Base-by-base conservation (phyloP, 2,888 invertebrate species). In the Synanthedon tipuliformis region DNA sequence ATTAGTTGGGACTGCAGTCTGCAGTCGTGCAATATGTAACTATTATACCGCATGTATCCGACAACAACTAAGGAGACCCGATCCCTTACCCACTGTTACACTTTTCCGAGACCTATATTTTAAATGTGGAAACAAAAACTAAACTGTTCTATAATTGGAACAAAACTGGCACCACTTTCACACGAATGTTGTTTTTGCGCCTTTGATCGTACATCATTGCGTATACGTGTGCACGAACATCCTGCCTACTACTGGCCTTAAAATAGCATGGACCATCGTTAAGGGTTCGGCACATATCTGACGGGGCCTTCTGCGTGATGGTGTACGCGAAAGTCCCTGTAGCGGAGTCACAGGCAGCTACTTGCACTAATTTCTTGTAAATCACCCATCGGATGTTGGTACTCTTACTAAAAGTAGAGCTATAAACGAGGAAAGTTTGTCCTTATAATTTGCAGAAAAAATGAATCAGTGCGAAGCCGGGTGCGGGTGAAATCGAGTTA, bases 1-100 rank as follows among this genome's bases (percentile, higher is more conserved):
- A 69, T 69, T 68, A 62, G 59, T 45, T 45, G 45, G 13, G 45
- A 45, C 45, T 15, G 45, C 45, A 45, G 13, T 45, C 45, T 8
- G 45, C 45, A 45, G 13, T 45, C 45, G 45, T 15, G 45, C 45
- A 45, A 45, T 45, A 45, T 45, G 45, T 45, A 45, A 45, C 45
- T 12, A 45, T 45, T 45, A 45, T 12, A 15, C 45, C 45, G 12
- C 45, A 45, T 45, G 4, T 13, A 45, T 45, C 45, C 15, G 45
- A 45, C 45, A 45, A 15, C 45, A 7, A 45, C 45, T 45, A 11
- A 15, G n/a, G 45, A 62, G 63, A 62, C 45, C 45, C 15, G 40
- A 12, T 51, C 15, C 15, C 27, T 50, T 50, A 34, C 45, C 45
- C 45, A 49, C 18, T 49, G 49, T 8, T 49, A 49, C 23, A 16